Base-by-base conservation (phyloP, 2,888 invertebrate genomes). In the Nipponacmea schrenckii region DNA sequence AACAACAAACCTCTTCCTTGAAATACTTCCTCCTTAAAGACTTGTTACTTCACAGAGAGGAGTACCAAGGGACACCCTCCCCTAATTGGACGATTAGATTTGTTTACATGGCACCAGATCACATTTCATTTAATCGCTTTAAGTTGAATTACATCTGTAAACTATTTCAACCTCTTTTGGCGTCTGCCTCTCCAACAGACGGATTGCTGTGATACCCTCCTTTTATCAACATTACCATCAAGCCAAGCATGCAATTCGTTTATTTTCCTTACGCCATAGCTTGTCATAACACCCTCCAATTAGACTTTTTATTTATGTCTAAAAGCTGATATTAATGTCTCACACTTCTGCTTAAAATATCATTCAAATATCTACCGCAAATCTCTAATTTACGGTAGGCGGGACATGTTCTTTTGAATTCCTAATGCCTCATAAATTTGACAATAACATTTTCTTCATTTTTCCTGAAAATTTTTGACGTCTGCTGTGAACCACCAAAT, bases 141-240 rank as follows among this genome's bases (percentile, higher is more conserved):
- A 56, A 56, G 56, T 56, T 56, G 56, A 56, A 56, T 24, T 56
- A 56, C 56, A 56, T 56, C 20, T 56, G 56, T 56, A 56, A 56
- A 56, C 56, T 56, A 56, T 56, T 56, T 20, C 20, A 56, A 56
- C 20, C 56, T 39, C 39, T 39, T 39, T 39, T 39, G 39, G 39
- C 39, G 39, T 39, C 39, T 39, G 39, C 39, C 39, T 39, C 39
- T 39, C 39, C 4, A 39, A 39, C 39, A 39, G 39, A 7, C 39
- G 39, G 39, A 39, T 39, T 39, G 39, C 39, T 39, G 39, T 39
- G 39, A 39, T 39, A 39, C 39, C 39, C 39, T 39, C 39, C 39
- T 39, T 39, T 7, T 39, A 56, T 56, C 20, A 56, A 56, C 56
- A 56, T 24, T 24, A 24, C 24, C 12, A 56, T 56, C 56, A 15